Conservation (phyloP, 2,797 vertebrate species). For the Mormyrus hasselquistii region DNA sequence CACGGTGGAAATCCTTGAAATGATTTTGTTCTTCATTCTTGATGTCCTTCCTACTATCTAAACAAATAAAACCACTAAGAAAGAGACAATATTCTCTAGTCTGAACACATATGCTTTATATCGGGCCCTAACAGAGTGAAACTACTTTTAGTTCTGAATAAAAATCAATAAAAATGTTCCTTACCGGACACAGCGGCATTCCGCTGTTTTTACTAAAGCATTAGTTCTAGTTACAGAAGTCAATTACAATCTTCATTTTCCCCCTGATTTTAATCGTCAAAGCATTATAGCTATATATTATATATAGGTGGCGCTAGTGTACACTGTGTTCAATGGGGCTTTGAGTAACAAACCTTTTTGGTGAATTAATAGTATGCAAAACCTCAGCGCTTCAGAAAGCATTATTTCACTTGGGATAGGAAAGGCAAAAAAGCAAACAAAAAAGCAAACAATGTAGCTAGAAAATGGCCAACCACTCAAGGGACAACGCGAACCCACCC, state of each 20-base stretch:
- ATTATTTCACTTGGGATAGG: not conserved
- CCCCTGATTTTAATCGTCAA: not conserved
- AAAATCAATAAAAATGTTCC: not conserved
- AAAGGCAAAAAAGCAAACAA: not conserved
- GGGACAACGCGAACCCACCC: not conserved
- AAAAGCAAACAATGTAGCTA: not conserved
- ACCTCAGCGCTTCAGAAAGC: not conserved
- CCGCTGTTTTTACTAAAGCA: not conserved
- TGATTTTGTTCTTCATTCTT: not conserved
- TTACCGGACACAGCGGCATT: not conserved
- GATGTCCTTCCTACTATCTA: not conserved
- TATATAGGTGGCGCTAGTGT: not conserved
- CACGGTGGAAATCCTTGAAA: not conserved
- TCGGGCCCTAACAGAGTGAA: not conserved
- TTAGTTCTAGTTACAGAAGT: not conserved
- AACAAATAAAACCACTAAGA: not conserved
- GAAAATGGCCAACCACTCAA: not conserved
- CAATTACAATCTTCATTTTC: not conserved
- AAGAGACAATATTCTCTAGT: not conserved
- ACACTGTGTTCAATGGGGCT: not conserved
- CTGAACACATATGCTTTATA: not conserved
- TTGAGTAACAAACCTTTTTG: not conserved
- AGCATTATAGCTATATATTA: not conserved
- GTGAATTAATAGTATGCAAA: not conserved
- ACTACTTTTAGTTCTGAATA: not conserved